Base-by-base conservation (phyloP, 2,797 vertebrate genomes). In the Anolis apletophallus region DNA sequence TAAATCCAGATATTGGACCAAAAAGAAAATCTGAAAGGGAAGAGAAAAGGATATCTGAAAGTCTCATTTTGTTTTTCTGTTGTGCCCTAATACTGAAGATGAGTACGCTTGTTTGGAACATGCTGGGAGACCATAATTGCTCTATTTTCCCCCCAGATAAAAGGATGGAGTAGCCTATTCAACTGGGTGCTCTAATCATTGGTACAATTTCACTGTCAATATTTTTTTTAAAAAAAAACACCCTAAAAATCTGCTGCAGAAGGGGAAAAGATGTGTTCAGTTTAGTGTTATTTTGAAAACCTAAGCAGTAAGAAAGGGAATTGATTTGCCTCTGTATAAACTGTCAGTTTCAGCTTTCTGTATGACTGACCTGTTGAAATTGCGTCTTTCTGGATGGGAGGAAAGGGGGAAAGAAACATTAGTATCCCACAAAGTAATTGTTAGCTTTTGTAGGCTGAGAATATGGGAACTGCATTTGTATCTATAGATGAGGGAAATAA, bases 241-340 rank as follows among this genome's bases (percentile, higher is more conserved):
- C 83, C 59, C 74, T 88, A 87, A 93, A 92, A 85, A 90, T 90
- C 69, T 92, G 80, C 71, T 91, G 81, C 87, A 80, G 88, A 88
- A 83, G 87, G 82, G 79, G 90, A 92, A 93, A 93, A 91, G 19
- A 57, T 68, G 19, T 86, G 76, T 91, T 92, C 85, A 83, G 26
- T 81, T 91, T 91, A 86, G 73, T 88, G 74, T 81, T 88, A 32
- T 90, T 92, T 81, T 80, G 16, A 87, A 34, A 87, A 67, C 21
- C 32, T 9, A 81, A 78, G 79, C 87, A 91, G 85, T 91, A 83
- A 87, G 73, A 84, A 84, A 76, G 0, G 0, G 64, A 93, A 91
- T 91, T 91, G 93, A 93, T 95, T 93, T 94, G 88, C 86, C 90
- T 94, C 88, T 84, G 55, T 83, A 81, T 91, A 91, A 91, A 91